Evolutionary conservation across 2,113 vertebrate genomes (phyloP).

Genomic region (Lophotis ruficrista): DNA sequence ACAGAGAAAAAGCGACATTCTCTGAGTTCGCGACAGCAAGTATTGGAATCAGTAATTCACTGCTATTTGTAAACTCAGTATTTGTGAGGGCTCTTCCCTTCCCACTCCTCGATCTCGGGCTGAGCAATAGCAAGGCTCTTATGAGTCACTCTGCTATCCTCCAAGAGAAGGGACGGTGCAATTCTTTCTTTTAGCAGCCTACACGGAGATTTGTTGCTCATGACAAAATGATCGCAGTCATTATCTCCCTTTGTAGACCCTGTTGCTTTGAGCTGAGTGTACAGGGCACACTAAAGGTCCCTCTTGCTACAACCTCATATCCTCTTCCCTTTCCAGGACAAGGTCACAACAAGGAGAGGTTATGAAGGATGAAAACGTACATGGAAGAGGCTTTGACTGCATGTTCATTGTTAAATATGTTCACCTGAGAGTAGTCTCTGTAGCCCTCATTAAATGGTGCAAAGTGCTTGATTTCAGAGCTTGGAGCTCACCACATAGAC

Average conservation of each 20-base stretch:
- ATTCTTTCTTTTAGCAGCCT: not conserved
- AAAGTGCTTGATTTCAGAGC: not conserved
- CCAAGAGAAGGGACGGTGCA: not conserved
- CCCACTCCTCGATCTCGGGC: not conserved
- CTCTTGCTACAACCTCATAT: not conserved
- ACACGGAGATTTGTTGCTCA: not conserved
- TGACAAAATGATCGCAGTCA: not conserved
- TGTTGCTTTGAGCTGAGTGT: not conserved
- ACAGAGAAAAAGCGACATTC: not conserved
- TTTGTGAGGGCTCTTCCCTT: constrained; percentile 38
- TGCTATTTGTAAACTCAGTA: constrained; percentile 58
- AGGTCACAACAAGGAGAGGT: not conserved
- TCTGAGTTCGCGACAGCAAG: not conserved
- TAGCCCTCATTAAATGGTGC: not conserved
- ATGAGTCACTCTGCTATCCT: not conserved
- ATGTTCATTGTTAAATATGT: not conserved
- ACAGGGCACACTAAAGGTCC: not conserved
- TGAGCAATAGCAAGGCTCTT: constrained; percentile 33
- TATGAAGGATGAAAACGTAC: not conserved
- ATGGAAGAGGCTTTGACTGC: not conserved
- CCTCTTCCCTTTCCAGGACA: not conserved
- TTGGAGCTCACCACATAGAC: not conserved
- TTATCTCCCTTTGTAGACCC: not conserved
- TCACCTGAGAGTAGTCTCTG: too few species aligned
- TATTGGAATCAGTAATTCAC: constrained; percentile 40